Conservation (phyloP, 1,140 invertebrate species). For the Pogonognathellus flavescens region DNA sequence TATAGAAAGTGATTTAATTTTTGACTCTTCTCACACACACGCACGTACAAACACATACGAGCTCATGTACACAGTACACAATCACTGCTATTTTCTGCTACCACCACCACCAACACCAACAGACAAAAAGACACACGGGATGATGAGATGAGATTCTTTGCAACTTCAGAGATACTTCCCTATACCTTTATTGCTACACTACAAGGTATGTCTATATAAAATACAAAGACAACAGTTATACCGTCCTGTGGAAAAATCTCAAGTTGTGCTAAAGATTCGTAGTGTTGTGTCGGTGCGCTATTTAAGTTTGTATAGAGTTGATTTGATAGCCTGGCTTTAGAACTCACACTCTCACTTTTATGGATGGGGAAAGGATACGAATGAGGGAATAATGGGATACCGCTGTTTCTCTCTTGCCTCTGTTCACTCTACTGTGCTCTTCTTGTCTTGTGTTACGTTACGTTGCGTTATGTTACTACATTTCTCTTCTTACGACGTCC, state of each 20-base stretch:
- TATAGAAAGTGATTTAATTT: conserved; percentile 14
- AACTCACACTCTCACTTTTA: conserved; percentile 33
- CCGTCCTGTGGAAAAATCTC: conserved; percentile 5
- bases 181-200: no score
- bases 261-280: neutral
- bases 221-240: no score
- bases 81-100: neutral
- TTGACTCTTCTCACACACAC: conserved; percentile 21
- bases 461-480: neutral
- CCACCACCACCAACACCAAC: no score
- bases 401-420: neutral
- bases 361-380: conserved; percentile 34
- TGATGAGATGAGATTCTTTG: neutral
- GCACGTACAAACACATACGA: conserved; percentile 8
- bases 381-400: conserved; percentile 31
- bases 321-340: neutral
- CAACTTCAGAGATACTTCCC: no score
- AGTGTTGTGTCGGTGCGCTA: conserved; percentile 10
- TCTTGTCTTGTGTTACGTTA: conserved; percentile 8
- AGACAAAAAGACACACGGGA: neutral
- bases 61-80: neutral
- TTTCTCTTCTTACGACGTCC: neutral
- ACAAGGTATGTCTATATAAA: no score
- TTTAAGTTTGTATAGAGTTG: conserved; percentile 25
- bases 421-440: conserved; percentile 12